Base-by-base conservation (phyloP, 2,113 vertebrate genomes). In the Hypanus sabinus region DNA sequence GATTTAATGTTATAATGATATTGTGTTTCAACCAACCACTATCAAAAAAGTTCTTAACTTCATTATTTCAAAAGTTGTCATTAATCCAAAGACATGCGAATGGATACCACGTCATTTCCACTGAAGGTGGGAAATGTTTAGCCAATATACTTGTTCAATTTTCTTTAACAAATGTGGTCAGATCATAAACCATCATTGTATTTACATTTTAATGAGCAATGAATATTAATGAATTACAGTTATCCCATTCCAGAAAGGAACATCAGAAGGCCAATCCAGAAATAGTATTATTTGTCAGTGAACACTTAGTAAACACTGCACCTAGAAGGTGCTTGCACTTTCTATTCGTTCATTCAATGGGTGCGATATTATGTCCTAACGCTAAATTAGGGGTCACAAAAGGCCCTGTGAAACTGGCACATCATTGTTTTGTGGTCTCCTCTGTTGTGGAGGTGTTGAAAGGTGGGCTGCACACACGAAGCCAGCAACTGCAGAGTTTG, bases 171-270 rank as follows among this genome's bases (percentile, higher is more conserved):
- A 93, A 93, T 93, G 18, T 75, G 36, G 91, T 93, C 70, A 73
- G 33, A 93, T 93, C 24, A 24, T 46, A 93, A 93, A 93, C 73
- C 24, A 65, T 22, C 62, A 14, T 73, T 75, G 68, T 38, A 73
- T 36, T 93, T 93, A 27, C 70, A 73, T 93, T 93, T 93, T 73
- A 73, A 93, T 73, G 36, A 73, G 24, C 91, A 46, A 46, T 93
- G 65, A 93, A 93, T 93, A 93, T 73, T 93, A 55, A 93, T 93
- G 65, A 73, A 30, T 46, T 93, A 93, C 70, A 68, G 65, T 68
- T 92, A 93, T 73, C 90, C 68, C 68, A 73, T 38, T 73, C 36
- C 70, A 73, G 7, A 73, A 93, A 73, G 38, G 18, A 75, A 93
- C 91, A 38, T 27, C 20, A 38, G 24, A 38, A 92, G 65, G 71